These are phyloP conservation scores for Megatriorchis doriae DNA, from an alignment of 2,113 vertebrate species.

Conservation along the genomic window DNA sequence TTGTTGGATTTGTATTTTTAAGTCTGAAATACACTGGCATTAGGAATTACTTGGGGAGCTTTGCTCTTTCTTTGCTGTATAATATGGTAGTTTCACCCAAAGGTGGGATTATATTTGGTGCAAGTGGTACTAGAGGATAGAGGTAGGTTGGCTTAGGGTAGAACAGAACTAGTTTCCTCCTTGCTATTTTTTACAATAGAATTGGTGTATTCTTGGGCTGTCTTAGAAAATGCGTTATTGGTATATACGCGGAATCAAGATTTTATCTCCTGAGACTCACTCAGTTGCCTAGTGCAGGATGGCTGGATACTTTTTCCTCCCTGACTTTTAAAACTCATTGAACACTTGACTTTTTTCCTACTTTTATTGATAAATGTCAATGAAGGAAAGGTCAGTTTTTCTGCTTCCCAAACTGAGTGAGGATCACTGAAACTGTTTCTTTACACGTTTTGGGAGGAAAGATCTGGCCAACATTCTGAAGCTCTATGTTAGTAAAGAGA, in stretches of 20 bases:
- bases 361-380: neutral
- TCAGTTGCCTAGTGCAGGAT: neutral
- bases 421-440: neutral
- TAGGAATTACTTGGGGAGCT: neutral
- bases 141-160: neutral
- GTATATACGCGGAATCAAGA: neutral
- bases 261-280: neutral
- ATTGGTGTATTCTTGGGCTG: neutral
- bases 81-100: neutral
- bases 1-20: neutral
- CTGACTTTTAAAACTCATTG: neutral
- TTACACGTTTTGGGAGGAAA: neutral
- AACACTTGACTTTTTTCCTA: neutral
- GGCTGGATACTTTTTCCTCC: neutral
- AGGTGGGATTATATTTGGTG: neutral
- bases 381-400: no score
- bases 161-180: neutral
- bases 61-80: neutral
- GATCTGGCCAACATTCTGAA: neutral
- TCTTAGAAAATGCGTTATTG: neutral
- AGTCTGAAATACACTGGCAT: neutral
- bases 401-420: neutral
- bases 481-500: neutral
- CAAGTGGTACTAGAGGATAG: neutral
- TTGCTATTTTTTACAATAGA: neutral